phyloP scores from a whole-genome alignment of 2,113 vertebrate species.

The cattle (Bos taurus) region DNA sequence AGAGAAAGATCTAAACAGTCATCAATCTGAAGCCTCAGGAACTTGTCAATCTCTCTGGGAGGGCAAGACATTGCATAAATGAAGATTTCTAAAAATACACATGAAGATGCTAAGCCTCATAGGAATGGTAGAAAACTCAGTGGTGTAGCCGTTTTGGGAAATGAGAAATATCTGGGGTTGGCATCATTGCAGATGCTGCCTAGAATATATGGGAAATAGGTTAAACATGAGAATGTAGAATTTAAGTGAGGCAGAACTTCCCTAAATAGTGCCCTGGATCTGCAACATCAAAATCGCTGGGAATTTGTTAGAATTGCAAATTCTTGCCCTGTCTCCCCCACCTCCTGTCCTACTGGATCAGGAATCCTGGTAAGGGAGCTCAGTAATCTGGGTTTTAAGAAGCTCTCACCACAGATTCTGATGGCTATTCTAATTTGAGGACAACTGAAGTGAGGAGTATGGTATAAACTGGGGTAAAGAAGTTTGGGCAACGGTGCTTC shows the following conservation, averaged over 20 bases:
- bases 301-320: not conserved
- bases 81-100: not conserved
- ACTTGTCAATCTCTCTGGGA: not conserved
- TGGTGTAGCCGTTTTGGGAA: not conserved
- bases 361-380: not conserved
- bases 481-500: not conserved
- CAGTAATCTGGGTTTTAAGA: not conserved
- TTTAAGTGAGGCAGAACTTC: not conserved
- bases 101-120: not conserved
- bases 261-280: not conserved
- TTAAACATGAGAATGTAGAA: not conserved
- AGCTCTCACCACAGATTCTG: not conserved
- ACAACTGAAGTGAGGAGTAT: not conserved
- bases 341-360: not conserved
- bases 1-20: not conserved
- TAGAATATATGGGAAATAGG: not conserved
- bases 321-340: not conserved
- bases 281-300: not conserved
- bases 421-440: not conserved
- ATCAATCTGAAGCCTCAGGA: not conserved
- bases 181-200: not conserved
- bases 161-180: not conserved
- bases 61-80: not conserved
- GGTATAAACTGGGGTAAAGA: not conserved
- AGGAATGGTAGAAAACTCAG: not conserved